Evolutionary conservation across 2,888 invertebrate genomes (phyloP).

Genomic region (Masnerella sp.): DNA sequence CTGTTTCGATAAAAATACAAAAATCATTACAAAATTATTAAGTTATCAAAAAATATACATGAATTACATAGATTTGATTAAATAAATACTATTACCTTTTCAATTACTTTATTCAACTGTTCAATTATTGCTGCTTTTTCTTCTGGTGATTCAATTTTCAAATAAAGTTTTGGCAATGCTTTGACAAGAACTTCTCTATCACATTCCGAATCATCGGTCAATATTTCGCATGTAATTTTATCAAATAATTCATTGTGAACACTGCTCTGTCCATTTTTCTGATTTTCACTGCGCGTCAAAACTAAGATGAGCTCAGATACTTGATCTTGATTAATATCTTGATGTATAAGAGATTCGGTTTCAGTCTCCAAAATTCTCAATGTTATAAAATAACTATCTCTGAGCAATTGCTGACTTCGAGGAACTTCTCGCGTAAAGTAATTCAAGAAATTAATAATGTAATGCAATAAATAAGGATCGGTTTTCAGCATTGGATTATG

Average conservation of each 20-base stretch:
- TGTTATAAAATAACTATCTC: conserved; percentile 86
- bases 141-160: conserved; percentile 66
- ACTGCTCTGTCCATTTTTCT: conserved; percentile 57
- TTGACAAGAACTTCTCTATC: conserved; percentile 67
- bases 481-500: conserved; percentile 88
- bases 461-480: conserved; percentile 83
- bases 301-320: conserved; percentile 87
- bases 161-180: conserved; percentile 68
- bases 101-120: conserved; percentile 66
- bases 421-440: conserved; percentile 79
- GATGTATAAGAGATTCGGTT: conserved; percentile 85
- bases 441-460: conserved; percentile 85
- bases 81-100: conserved; percentile 39
- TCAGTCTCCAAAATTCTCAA: conserved; percentile 85
- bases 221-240: conserved; percentile 69
- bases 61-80: too few relatives aligned
- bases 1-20: too few relatives aligned
- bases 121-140: conserved; percentile 65
- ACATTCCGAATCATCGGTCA: conserved; percentile 67
- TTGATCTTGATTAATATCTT: conserved; percentile 85
- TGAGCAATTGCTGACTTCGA: conserved; percentile 81
- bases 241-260: conserved; percentile 72
- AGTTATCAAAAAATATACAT: too few relatives aligned
- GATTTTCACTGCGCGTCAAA: conserved; percentile 78
- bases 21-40: too few relatives aligned